Percentiles rank a stretch among this genome's conserved stretches.
Evolutionary conservation across 2,888 invertebrate species (phyloP).

Genomic region (Gasteruption jaculator): DNA sequence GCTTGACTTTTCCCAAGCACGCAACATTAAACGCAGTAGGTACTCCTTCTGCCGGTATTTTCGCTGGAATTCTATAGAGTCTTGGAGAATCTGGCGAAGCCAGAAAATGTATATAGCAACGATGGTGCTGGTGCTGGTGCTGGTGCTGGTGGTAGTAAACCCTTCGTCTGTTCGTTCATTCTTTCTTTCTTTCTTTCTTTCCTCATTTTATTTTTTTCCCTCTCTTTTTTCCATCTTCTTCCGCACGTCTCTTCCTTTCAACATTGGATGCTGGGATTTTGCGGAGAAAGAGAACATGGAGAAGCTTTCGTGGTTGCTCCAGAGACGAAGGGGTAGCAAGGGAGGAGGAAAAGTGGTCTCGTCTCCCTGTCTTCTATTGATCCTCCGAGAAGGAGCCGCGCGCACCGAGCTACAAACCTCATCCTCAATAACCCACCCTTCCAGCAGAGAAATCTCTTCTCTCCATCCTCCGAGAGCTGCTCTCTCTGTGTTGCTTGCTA

Average conservation of each 20-base stretch:
- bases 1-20: slow-evolving; percentile 29
- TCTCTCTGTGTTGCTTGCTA: slow-evolving; percentile 14
- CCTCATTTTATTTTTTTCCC: slow-evolving; percentile 15
- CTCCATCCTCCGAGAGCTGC: too few relatives aligned
- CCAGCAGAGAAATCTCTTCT: slow-evolving; percentile 25
- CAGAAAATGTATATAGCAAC: too few relatives aligned
- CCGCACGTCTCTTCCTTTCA: slow-evolving; percentile 14
- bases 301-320: slow-evolving; percentile 26
- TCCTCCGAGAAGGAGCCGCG: slow-evolving; percentile 50
- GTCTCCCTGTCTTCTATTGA: slow-evolving; percentile 53
- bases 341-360: slow-evolving; percentile 47
- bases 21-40: slow-evolving; percentile 47
- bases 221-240: slow-evolving; percentile 11
- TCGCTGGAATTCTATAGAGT: slow-evolving; percentile 29
- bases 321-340: slow-evolving; percentile 20
- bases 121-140: too few relatives aligned
- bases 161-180: too few relatives aligned
- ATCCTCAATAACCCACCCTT: slow-evolving; percentile 36
- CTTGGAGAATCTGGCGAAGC: too few relatives aligned
- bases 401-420: slow-evolving; percentile 46
- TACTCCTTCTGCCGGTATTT: slow-evolving; percentile 39
- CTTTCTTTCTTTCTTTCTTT: slow-evolving; percentile 21
- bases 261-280: slow-evolving; percentile 24
- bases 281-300: slow-evolving; percentile 25
- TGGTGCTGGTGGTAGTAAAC: too few relatives aligned